Base-by-base conservation (phyloP, 64 coral and sea anemone genomes). In the Cladopsammia gracilis region DNA sequence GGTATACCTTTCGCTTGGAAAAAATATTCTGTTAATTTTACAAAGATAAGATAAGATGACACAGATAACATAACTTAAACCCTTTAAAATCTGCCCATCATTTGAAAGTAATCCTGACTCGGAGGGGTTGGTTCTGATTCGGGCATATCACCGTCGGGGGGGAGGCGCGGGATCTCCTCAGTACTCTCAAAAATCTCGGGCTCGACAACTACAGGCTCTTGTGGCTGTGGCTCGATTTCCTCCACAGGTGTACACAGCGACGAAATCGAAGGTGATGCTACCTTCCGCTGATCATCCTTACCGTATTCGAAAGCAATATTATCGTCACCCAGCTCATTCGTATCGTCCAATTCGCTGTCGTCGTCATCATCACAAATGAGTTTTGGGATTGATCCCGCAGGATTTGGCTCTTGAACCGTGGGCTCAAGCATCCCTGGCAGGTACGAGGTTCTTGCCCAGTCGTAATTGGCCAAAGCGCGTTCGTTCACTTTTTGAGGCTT, bases 381-480 rank as follows among this genome's bases (percentile, higher is more conserved):
- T 67, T 54, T 77, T 43, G 91, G 91, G 11, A 64, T 50, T 68
- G 51, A 14, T 34, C 9, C 91, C 0, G 45, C 19, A 12, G 45
- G 53, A 34, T 78, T 52, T 49, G 25, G 44, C 0, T 78, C 82
- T 0, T 42, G 48, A 11, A 3, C 46, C 0, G 68, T 34, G 19
- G 91, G 91, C 23, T 73, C 91, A 3, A 92, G 79, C 90, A 92
- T 92, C 5, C 78, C 92, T 51, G 84, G 92, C 6, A 79, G 62
- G 62, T 73, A 82, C 6, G 92, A 94, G 20, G 92, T 94, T 48
- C 75, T 67, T 43, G 92, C 86, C 92, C 92, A 94, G 66, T 94
- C 86, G 25, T 89, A 94, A 48, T 83, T 94, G 11, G 86, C 43
- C 22, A 94, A 71, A 5, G 52, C 54, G 18, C 65, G 83, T 19